Base-by-base conservation (phyloP, 2,888 invertebrate species). In the Syrista parreyssii region DNA sequence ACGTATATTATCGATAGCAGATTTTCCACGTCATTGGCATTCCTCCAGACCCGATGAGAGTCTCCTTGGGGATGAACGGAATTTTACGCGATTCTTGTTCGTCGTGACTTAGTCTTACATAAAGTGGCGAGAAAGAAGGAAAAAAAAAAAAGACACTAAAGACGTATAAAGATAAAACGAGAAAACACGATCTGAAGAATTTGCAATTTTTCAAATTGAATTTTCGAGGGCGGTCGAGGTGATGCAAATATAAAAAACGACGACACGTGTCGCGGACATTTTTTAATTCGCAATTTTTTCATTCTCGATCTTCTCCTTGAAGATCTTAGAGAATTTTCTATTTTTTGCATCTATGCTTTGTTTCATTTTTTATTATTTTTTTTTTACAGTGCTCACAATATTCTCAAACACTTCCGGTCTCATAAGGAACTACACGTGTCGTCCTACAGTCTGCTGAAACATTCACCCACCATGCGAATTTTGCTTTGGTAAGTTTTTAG, bases 401-500 rank as follows among this genome's bases (percentile, higher is more conserved):
- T 91, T 80, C 78, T 91, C 76, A 80, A 79, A 30, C 87, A 88
- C 35, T 92, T 91, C 81, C 85, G 86, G 77, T 83, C 84, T 34
- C 89, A 89, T 82, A 84, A 88, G 11, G 87, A 89, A 36, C 89
- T 91, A 68, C 84, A 82, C 72, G 90, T 92, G 34, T 83, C 86
- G 4, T 87, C 89, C 68, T 92, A 92, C 84, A 91, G 84, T 77
- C 82, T 87, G n/a, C 87, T 91, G 85, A 89, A 84, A 79, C 92
- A 92, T 82, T 90, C 90, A 4, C 84, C 83, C 3, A 78, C 85
- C 9, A 82, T 86, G n/a, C 86, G 87, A 79, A 81, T 88, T 31
- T 75, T 88, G 68, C 74, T 92, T 30, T 91, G 90, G 91, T 91
- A 82, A 79, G 86, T 82, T 33, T 73, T 71, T 71, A 6, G 6